phyloP scores from a whole-genome alignment of 2,797 vertebrate genomes.

The Furcifer pardalis region DNA sequence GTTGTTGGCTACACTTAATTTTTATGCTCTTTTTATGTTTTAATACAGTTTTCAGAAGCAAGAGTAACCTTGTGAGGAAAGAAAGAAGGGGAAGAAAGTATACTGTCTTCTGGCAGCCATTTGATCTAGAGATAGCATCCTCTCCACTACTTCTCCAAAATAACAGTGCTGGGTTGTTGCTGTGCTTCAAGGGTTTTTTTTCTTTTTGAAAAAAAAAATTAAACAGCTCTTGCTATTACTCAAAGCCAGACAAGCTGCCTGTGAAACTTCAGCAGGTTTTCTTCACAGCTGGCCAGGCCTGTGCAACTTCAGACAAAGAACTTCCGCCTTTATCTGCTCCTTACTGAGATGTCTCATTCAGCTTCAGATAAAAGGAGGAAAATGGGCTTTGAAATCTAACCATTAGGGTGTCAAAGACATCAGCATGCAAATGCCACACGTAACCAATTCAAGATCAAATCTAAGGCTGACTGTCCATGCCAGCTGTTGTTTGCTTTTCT shows the following conservation, averaged over 20 bases:
- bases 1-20: background rate
- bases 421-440: conserved; percentile 75
- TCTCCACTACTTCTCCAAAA: conserved; percentile 60
- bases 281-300: conserved; percentile 79
- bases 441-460: conserved; percentile 71
- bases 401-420: conserved; percentile 69
- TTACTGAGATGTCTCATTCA: conserved; percentile 82
- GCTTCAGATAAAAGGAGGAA: conserved; percentile 80
- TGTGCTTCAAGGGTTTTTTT: background rate
- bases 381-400: conserved; percentile 80
- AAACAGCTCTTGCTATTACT: conserved; percentile 60
- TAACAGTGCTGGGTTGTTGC: conserved; percentile 22
- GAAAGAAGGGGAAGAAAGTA: conserved; percentile 54
- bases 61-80: conserved; percentile 57
- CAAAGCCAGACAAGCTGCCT: conserved; percentile 76
- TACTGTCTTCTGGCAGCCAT: conserved; percentile 47
- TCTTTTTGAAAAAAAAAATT: too few relatives aligned
- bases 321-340: conserved; percentile 77
- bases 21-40: background rate
- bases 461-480: conserved; percentile 27
- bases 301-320: conserved; percentile 77
- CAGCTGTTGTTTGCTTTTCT: conserved; percentile 50
- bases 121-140: conserved; percentile 60
- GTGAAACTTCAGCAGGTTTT: conserved; percentile 80
- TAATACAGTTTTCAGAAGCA: conserved; percentile 42